phyloP scores from a whole-genome alignment of 92 coral and sea anemone species.

The Zoanthus gigantus region DNA sequence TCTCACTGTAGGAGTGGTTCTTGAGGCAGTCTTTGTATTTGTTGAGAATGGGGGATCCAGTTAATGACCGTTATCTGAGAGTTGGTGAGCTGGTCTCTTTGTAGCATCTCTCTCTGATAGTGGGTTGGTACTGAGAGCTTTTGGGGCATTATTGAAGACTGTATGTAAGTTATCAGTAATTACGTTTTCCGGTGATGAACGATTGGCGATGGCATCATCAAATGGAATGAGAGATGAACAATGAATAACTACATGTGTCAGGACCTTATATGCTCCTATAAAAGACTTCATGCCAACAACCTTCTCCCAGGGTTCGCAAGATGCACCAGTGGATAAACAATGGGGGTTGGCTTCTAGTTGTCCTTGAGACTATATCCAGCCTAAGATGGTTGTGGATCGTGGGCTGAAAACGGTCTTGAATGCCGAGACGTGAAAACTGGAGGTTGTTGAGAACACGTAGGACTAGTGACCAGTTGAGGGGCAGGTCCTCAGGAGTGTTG shows the following conservation, averaged over 20 bases:
- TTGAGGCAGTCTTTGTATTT: slow-evolving; percentile 23
- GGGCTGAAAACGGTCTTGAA: slow-evolving; percentile 48
- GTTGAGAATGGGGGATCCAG: slow-evolving; percentile 1
- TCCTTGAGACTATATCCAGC: background rate
- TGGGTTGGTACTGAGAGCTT: slow-evolving; percentile 1
- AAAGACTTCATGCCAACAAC: background rate
- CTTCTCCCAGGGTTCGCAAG: background rate
- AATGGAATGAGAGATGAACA: slow-evolving; percentile 26
- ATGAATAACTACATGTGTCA: slow-evolving; percentile 13
- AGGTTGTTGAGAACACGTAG: slow-evolving; percentile 42
- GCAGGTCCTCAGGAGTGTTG: slow-evolving; percentile 26
- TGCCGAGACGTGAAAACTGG: slow-evolving; percentile 24
- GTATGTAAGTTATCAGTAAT: background rate
- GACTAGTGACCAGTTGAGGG: slow-evolving; percentile 38
- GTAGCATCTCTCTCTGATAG: slow-evolving; percentile 62
- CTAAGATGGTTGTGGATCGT: slow-evolving; percentile 5
- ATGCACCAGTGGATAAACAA: background rate
- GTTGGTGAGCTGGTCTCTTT: slow-evolving; percentile 57
- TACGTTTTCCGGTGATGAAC: slow-evolving; percentile 12
- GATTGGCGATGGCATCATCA: background rate
- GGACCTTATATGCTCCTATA: background rate
- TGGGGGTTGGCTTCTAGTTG: background rate
- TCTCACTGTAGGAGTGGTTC: slow-evolving; percentile 38
- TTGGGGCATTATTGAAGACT: slow-evolving; percentile 16
- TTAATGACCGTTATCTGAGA: slow-evolving; percentile 45